A percentile compares a stretch with the other conserved stretches of the same genome.
Conservation (phyloP, 2,797 vertebrate species). For the Catostomus latipinnis region DNA sequence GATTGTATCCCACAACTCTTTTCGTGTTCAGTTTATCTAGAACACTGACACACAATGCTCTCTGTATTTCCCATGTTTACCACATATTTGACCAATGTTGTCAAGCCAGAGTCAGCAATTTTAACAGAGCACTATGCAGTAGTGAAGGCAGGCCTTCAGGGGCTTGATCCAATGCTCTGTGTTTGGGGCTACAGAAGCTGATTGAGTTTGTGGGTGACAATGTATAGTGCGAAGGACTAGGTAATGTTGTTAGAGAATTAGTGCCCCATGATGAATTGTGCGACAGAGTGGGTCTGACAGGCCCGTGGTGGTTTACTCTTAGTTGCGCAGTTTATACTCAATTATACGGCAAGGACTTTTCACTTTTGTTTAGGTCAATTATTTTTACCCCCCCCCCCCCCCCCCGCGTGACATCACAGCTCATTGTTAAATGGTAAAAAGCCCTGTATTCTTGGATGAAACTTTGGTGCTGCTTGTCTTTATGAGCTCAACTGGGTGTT, state of each 20-base stretch:
- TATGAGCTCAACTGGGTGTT: conserved; percentile 5
- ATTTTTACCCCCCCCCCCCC: conserved; percentile 65
- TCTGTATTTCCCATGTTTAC: background rate
- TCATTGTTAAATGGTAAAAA: conserved; percentile 28
- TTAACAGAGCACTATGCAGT: conserved; percentile 4
- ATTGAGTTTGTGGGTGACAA: conserved; percentile 48
- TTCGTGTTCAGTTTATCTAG: background rate
- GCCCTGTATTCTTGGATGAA: background rate
- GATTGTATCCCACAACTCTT: background rate
- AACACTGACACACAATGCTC: background rate
- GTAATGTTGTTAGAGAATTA: conserved; percentile 99
- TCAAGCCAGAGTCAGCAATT: conserved; percentile 2
- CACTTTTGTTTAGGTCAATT: conserved; percentile 84
- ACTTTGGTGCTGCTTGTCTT: background rate
- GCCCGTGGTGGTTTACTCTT: conserved; percentile 90
- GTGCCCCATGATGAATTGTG: conserved; percentile 98
- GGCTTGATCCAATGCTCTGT: conserved; percentile 42
- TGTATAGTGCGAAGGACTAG: conserved; percentile 83
- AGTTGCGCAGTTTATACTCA: conserved; percentile 85
- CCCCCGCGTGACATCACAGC: conserved; percentile 68
- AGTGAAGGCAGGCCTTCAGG: conserved; percentile 61
- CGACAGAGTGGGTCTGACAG: conserved; percentile 95
- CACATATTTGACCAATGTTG: background rate
- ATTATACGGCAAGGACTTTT: conserved; percentile 91
- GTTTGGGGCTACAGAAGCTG: conserved; percentile 52